Evolutionary conservation across 2,113 vertebrate species (phyloP), one percentile per base, ranked within the genome.

Genomic region (Recurvirostra avosetta): DNA sequence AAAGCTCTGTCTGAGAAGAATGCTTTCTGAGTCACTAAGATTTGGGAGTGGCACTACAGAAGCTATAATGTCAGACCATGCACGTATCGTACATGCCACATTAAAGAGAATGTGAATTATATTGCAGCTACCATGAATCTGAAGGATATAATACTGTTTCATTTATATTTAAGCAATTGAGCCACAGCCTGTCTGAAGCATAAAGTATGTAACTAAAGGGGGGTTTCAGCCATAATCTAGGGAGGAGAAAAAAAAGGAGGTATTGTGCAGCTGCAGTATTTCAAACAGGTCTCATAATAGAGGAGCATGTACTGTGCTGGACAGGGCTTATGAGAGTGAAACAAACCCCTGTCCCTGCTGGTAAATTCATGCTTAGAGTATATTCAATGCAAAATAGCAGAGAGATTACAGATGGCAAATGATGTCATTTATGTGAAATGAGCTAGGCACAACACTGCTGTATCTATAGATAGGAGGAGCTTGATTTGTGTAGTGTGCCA

Each of bases 61-160:
- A 85, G 18, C 74, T 85, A 11, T 38, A 18, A 74, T 1, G 4
- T 81, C 32, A 71, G 53, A 74, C 13, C 9, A 11, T 13, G 45
- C 25, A 47, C 0, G 0, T n/a, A 16, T 52, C 25, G n/a, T 77
- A 58, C 6, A 12, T 23, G 21, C 26, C 58, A 56, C 1, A 0
- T 68, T n/a, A 85, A 75, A 75, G 43, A 74, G 26, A 75, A 52
- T 32, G 23, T 26, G 55, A 84, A 22, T 21, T 71, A 30, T 13
- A 21, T 40, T 65, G 27, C 90, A 85, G 34, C 32, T 65, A 23
- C 41, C 12, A 17, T 32, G 59, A 74, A 45, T 49, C 45, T 74
- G 55, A 50, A 77, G 36, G 50, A n/a, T 50, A 14, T 17, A n/a
- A 23, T 40, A 43, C 12, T 13, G 21, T 30, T 88, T 55, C 9